phyloP scores from a whole-genome alignment of 2,113 vertebrate genomes.

The Passer montanus region DNA sequence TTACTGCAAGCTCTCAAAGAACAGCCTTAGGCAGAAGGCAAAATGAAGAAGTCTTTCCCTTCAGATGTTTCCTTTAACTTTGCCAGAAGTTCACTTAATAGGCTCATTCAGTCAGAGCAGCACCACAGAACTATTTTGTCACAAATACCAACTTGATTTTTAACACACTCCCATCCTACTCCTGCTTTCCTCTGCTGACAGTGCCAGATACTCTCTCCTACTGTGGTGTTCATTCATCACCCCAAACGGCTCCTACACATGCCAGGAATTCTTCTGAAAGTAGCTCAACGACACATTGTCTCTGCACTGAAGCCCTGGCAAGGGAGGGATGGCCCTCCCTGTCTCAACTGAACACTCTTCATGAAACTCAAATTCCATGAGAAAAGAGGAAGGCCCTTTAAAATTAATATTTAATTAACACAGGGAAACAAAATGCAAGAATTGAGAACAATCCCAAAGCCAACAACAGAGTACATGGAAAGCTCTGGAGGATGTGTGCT shows the following conservation, averaged over 20 bases:
- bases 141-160: neutral
- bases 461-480: fast-evolving
- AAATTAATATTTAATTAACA: neutral
- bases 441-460: neutral
- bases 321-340: neutral
- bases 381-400: neutral
- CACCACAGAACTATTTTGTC: neutral
- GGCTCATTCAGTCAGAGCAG: neutral
- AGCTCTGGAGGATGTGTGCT: neutral
- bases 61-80: neutral
- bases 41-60: neutral
- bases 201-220: neutral
- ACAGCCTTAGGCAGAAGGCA: neutral
- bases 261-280: neutral
- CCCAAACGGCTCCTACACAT: neutral
- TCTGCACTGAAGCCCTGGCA: neutral
- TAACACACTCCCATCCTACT: neutral
- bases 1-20: neutral
- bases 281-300: neutral
- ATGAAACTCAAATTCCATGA: neutral
- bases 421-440: neutral
- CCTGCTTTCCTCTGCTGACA: neutral
- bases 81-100: neutral
- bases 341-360: neutral
- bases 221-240: neutral